Evolutionary conservation across 1,140 invertebrate species (phyloP).

Genomic region (Eulimnadia texana): DNA sequence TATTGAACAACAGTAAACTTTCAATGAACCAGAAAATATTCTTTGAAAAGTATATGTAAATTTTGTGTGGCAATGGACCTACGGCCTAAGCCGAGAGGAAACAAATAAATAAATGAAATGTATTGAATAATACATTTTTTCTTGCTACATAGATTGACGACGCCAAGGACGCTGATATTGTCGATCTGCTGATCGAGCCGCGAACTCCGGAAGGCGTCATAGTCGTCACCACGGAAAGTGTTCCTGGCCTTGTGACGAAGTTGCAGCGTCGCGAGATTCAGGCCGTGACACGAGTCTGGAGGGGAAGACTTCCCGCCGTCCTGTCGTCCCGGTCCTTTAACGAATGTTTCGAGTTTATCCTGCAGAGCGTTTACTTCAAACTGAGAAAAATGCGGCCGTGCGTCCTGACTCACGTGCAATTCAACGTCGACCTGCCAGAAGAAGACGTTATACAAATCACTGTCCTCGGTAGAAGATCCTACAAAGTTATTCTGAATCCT

Average conservation of each 20-base stretch:
- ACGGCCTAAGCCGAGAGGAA: no score
- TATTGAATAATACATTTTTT: no score
- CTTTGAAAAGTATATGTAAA: no score
- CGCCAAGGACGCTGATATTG: conserved; percentile 65
- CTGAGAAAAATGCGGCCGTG: conserved; percentile 67
- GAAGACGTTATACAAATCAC: conserved; percentile 80
- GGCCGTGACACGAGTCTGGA: conserved; percentile 75
- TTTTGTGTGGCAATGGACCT: no score
- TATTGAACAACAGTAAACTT: no score
- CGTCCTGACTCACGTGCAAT: conserved; percentile 58
- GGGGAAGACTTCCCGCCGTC: conserved; percentile 45
- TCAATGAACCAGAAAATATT: no score
- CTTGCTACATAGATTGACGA: conserved; percentile 52
- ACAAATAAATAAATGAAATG: no score
- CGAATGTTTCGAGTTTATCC: conserved; percentile 46
- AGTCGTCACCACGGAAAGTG: conserved; percentile 64
- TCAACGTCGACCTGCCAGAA: conserved; percentile 64
- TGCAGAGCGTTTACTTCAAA: conserved; percentile 71
- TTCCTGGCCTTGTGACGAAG: conserved; percentile 50
- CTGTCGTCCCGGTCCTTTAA: conserved; percentile 28
- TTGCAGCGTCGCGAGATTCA: conserved; percentile 47
- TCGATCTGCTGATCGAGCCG: conserved; percentile 59
- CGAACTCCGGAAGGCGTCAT: conserved; percentile 62
- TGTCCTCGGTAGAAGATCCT: conserved; percentile 37
- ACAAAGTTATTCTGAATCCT: background rate